Conservation (phyloP, 2,888 invertebrate species). For the Nomada ferruginata region DNA sequence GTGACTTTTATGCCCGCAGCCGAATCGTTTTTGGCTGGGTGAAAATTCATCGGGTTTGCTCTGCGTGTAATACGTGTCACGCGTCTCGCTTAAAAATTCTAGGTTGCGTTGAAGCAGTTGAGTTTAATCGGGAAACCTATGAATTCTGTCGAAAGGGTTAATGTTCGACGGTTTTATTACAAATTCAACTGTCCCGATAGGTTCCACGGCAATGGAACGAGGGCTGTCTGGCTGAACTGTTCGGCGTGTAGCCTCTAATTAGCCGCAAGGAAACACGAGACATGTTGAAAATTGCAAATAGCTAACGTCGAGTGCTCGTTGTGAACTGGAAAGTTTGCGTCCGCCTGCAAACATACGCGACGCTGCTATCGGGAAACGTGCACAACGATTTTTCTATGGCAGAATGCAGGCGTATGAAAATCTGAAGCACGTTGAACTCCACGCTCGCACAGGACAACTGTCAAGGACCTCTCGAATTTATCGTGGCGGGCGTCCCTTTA, state of each 20-base stretch:
- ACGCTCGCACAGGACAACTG: neutral
- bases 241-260: neutral
- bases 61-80: neutral
- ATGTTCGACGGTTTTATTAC: neutral
- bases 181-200: neutral
- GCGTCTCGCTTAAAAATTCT: neutral
- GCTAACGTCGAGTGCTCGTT: neutral
- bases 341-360: neutral
- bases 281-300: neutral
- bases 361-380: neutral
- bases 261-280: neutral
- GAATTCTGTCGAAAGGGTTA: neutral
- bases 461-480: constrained; percentile 25
- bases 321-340: neutral
- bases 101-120: neutral
- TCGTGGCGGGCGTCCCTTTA: neutral
- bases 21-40: too few species aligned
- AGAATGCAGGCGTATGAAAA: constrained; percentile 7
- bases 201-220: neutral
- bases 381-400: neutral
- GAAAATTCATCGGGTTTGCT: neutral
- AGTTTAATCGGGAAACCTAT: neutral
- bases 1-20: neutral
- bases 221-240: too few species aligned
- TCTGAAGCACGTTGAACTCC: neutral